phyloP scores from a whole-genome alignment of 64 coral and sea anemone species.

The Cladopsammia gracilis region DNA sequence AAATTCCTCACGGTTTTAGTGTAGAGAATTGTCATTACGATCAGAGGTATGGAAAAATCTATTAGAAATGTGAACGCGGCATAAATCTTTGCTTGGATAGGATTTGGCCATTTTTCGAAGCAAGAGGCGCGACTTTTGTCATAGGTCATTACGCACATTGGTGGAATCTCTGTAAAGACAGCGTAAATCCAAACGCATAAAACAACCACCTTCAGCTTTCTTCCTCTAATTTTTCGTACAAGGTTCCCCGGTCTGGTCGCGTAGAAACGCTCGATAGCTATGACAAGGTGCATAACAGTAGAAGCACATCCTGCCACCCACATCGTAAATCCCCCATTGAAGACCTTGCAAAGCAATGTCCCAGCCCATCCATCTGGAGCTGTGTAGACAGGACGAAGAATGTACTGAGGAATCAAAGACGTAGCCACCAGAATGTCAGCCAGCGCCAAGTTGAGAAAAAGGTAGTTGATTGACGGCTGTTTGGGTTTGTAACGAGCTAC shows the following conservation, averaged over 20 bases:
- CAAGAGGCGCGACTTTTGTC: not conserved
- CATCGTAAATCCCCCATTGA: not conserved
- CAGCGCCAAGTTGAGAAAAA: slow-evolving; percentile 1
- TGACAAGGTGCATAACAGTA: not conserved
- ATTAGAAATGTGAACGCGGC: not conserved
- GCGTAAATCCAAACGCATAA: not conserved
- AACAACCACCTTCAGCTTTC: not conserved
- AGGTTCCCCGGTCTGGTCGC: not conserved
- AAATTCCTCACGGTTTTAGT: not conserved
- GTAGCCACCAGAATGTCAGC: slow-evolving; percentile 5
- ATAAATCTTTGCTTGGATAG: not conserved
- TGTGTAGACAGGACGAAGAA: not conserved
- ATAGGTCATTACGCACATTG: not conserved
- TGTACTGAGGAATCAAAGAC: slow-evolving; percentile 3
- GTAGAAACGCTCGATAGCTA: not conserved
- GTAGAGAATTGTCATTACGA: not conserved
- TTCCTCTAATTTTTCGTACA: not conserved
- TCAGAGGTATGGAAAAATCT: not conserved
- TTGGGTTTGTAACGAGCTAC: not conserved
- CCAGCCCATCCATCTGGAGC: not conserved
- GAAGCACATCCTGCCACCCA: not conserved
- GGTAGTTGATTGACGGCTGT: not conserved
- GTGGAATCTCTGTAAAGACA: not conserved
- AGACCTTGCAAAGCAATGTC: not conserved
- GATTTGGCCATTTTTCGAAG: not conserved